Evolutionary conservation across 2,888 invertebrate species (phyloP), one percentile per base, ranked within the genome.

Genomic region (Cybosia mesomella): DNA sequence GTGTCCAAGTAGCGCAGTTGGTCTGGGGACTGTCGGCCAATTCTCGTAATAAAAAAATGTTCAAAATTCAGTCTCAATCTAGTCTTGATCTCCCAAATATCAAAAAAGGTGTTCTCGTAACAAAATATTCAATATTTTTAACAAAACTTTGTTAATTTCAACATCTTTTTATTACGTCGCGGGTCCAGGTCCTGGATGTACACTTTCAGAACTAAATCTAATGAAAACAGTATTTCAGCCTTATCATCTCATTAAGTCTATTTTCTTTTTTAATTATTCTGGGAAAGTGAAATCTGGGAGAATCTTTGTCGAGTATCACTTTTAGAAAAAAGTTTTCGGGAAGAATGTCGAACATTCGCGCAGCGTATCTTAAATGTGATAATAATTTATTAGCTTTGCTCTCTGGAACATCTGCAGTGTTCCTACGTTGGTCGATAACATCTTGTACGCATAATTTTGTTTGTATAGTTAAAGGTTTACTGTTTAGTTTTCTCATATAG

Each of bases 361-460:
- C 61, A 10, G 68, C 61, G 1, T 58, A 53, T 39, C 53, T 69
- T 15, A 69, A 22, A 28, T 58, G 65, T 36, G 57, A 10, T 32
- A 69, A 49, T 2, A 69, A 54, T 7, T 28, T 36, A 18, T 58
- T 69, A 8, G 62, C 69, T 24, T 62, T 66, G 5, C 15, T 22
- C 7, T 54, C 53, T 4, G 66, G 0, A 21, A 69, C 69, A 11
- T 62, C 57, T 1, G 66, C 69, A 13, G 62, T 66, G 55, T 70
- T 70, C 22, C 67, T 66, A 1, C 60, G 59, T 21, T 65, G 70
- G 21, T 64, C 66, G 22, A 73, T 66, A 7, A 49, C 54, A 9
- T 73, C 72, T 49, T 73, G 72, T 5, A 73, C 49, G 8, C 67
- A 67, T 36, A 73, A 9, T 15, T 57, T 64, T 1, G 49, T 55